Conservation (phyloP, 2,888 invertebrate genomes). For the Chalcis sispes region DNA sequence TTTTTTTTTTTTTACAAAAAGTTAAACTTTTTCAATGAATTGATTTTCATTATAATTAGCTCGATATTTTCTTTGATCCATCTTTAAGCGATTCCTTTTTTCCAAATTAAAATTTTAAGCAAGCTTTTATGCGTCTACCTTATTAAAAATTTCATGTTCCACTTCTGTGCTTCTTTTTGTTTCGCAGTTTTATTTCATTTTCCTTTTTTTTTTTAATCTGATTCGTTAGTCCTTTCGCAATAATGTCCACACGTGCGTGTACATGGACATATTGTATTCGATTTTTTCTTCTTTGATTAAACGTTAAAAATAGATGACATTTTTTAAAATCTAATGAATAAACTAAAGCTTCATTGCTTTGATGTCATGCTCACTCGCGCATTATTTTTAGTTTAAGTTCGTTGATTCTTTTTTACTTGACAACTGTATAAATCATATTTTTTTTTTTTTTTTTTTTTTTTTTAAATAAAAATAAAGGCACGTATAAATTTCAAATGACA, state of each 20-base stretch:
- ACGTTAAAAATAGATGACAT: slow-evolving; percentile 7
- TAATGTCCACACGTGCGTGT: neutral
- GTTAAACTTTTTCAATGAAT: too few species aligned
- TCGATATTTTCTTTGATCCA: too few species aligned
- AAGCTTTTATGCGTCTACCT: neutral
- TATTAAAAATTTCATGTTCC: neutral
- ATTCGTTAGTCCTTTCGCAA: neutral
- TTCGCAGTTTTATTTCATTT: neutral
- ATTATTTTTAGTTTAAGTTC: slow-evolving; percentile 25
- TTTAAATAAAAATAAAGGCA: neutral
- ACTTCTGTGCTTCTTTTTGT: too few species aligned
- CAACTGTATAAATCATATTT: too few species aligned
- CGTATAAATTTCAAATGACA: slow-evolving; percentile 27
- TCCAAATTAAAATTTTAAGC: too few species aligned
- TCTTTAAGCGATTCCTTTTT: too few species aligned
- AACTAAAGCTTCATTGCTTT: neutral
- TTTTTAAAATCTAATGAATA: neutral
- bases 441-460: neutral
- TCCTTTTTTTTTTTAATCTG: neutral
- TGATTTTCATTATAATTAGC: too few species aligned
- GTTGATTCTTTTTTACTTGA: neutral
- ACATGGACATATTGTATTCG: neutral
- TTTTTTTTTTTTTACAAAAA: too few species aligned
- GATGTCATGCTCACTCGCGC: neutral
- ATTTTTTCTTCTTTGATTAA: neutral